Conservation (phyloP, 2,888 invertebrate species). For the Drosophila kanekoi region DNA sequence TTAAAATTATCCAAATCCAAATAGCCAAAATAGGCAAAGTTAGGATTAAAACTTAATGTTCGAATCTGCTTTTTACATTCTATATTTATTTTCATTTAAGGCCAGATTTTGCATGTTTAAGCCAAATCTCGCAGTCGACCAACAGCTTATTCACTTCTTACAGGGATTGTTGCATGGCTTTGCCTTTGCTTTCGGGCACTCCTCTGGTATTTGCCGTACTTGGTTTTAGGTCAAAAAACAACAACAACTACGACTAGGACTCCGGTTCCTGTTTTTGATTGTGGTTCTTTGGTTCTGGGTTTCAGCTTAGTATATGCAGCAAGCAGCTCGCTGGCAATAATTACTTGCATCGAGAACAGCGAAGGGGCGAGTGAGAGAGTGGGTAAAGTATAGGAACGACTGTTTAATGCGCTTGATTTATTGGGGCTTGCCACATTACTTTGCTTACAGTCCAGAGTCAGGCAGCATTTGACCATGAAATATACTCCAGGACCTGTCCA, state of each 20-base stretch:
- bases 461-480: conserved; percentile 52
- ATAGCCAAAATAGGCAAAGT: too few species aligned
- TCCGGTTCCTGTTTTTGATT: too few species aligned
- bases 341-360: conserved; percentile 11
- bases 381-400: conserved; percentile 3
- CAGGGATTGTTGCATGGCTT: conserved; percentile 30
- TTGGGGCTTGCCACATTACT: conserved; percentile 54
- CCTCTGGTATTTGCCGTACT: conserved; percentile 39
- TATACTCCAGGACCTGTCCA: conserved; percentile 36
- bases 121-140: too few species aligned
- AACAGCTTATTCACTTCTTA: conserved; percentile 18
- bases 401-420: conserved; percentile 52
- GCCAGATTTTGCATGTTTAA: too few species aligned
- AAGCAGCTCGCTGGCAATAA: conserved; percentile 66
- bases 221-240: conserved; percentile 14
- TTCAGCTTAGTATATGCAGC: conserved; percentile 50
- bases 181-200: conserved; percentile 43
- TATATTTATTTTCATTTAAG: too few species aligned
- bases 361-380: neutral
- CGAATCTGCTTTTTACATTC: too few species aligned
- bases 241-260: too few species aligned
- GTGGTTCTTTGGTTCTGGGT: conserved; percentile 11
- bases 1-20: too few species aligned
- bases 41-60: too few species aligned
- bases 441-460: conserved; percentile 43